A percentile compares a stretch with the other conserved stretches of the same genome.
Evolutionary conservation across 2,888 invertebrate species (phyloP).

Genomic region (Lapara coniferarum): DNA sequence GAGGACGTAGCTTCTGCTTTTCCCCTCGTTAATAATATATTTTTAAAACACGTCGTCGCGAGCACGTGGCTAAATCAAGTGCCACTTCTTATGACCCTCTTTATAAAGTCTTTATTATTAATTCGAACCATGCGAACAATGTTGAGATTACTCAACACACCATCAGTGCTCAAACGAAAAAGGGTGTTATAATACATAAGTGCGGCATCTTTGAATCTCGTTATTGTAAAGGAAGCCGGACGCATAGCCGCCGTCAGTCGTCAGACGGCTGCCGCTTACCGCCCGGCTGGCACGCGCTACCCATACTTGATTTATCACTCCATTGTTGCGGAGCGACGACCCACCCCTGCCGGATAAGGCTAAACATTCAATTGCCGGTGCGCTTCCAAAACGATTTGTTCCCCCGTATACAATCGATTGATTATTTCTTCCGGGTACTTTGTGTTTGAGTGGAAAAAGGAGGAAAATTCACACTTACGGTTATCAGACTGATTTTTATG

Average conservation of each 20-base stretch:
- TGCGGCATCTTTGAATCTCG: conserved; percentile 70
- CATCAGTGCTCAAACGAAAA: conserved; percentile 37
- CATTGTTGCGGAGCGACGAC: conserved; percentile 77
- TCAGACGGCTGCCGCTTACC: conserved; percentile 43
- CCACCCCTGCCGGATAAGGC: conserved; percentile 78
- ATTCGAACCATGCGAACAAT: conserved; percentile 31
- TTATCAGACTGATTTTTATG: neutral
- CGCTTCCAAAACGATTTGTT: conserved; percentile 78
- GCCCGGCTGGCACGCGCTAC: conserved; percentile 71
- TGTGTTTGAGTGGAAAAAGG: conserved; percentile 42
- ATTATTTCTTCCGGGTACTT: conserved; percentile 62
- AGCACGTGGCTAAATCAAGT: conserved; percentile 15
- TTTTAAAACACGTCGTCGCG: conserved; percentile 12
- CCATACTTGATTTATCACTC: conserved; percentile 83
- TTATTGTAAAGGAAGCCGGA: conserved; percentile 59
- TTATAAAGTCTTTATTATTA: conserved; percentile 30
- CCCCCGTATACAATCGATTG: conserved; percentile 69
- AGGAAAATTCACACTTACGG: neutral
- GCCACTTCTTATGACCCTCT: conserved; percentile 20
- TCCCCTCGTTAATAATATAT: conserved; percentile 3
- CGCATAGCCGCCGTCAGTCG: conserved; percentile 51
- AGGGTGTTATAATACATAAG: conserved; percentile 40
- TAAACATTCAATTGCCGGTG: conserved; percentile 81
- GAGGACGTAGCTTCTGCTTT: conserved; percentile 53
- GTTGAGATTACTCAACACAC: conserved; percentile 24